Evolutionary conservation across 2,797 vertebrate genomes (phyloP).

Genomic region (Eutrigla gurnardus): DNA sequence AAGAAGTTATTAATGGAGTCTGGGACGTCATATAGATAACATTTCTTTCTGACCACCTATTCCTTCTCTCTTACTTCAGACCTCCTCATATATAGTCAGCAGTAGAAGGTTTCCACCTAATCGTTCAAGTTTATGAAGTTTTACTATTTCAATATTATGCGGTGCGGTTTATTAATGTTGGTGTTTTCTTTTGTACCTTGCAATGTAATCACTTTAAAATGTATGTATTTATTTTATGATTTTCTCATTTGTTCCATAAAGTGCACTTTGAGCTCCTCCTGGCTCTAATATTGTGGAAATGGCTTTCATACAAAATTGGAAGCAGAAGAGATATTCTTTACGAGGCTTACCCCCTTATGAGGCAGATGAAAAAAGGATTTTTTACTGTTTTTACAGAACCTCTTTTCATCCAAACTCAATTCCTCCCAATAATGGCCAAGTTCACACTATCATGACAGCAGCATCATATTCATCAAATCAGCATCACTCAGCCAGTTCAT

Average conservation of each 20-base stretch:
- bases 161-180: neutral
- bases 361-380: conserved; percentile 24
- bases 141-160: neutral
- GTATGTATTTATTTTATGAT: neutral
- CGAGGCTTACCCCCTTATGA: conserved; percentile 18
- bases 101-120: neutral
- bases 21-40: neutral
- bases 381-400: conserved; percentile 49
- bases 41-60: neutral
- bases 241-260: conserved; percentile 20
- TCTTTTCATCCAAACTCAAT: conserved; percentile 70
- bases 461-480: conserved; percentile 78
- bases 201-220: conserved; percentile 2
- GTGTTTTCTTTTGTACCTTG: conserved; percentile 10
- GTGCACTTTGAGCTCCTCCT: neutral
- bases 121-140: neutral
- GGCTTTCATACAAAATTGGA: conserved; percentile 35
- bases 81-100: neutral
- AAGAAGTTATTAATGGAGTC: neutral
- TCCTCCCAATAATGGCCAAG: conserved; percentile 66
- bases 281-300: conserved; percentile 10
- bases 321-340: conserved; percentile 29
- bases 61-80: neutral
- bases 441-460: conserved; percentile 69
- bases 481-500: conserved; percentile 74